Conservation (phyloP, 2,113 vertebrate genomes). For the Otis tarda region DNA sequence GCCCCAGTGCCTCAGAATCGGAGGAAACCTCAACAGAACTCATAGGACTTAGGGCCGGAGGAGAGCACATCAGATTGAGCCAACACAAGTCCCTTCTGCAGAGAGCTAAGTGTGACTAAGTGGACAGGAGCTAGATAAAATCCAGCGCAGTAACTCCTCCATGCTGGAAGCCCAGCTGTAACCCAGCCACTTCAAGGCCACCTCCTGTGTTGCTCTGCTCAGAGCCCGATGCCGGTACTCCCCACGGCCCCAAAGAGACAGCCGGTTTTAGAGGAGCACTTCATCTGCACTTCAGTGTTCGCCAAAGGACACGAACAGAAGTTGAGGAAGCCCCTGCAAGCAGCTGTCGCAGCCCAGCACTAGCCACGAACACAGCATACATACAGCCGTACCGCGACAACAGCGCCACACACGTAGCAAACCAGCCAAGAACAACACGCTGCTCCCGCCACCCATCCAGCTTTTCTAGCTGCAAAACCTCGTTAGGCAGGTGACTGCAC, state of each 20-base stretch:
- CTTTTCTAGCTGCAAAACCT: background rate
- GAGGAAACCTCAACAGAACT: background rate
- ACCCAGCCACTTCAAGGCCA: background rate
- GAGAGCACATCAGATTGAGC: background rate
- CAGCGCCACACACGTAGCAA: background rate
- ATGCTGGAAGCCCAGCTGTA: background rate
- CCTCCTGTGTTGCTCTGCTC: rapidly evolving
- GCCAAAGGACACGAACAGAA: background rate
- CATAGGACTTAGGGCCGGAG: background rate
- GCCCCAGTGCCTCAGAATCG: background rate
- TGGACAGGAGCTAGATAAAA: too few species aligned
- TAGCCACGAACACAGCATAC: rapidly evolving
- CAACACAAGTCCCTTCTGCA: background rate
- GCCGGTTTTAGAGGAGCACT: background rate
- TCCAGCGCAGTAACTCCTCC: background rate
- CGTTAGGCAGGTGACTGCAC: background rate
- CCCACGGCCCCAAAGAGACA: background rate
- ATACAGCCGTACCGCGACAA: rapidly evolving
- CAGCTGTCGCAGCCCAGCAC: background rate
- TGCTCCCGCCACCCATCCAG: background rate
- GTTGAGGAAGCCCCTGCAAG: background rate
- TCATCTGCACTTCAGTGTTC: background rate
- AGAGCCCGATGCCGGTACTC: rapidly evolving
- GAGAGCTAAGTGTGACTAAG: background rate
- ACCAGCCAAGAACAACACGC: background rate